These are phyloP conservation scores for Anastatus disparis DNA, from an alignment of 1,140 invertebrate genomes.

Conservation along the genomic window DNA sequence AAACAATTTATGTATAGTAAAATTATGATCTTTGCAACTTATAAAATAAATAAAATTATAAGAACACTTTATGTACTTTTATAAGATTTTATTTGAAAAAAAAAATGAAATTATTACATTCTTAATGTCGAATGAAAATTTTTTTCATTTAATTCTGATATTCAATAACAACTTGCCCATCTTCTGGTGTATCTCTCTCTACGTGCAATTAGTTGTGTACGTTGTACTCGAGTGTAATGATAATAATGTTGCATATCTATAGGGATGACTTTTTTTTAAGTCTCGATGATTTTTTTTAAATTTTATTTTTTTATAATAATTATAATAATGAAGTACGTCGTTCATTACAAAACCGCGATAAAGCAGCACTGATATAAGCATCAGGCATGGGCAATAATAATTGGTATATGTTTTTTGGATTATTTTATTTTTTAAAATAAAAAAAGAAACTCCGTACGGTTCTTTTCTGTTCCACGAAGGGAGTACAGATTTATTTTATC, in stretches of 20 bases:
- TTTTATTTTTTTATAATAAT: conserved; percentile 2
- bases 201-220: conserved; percentile 11
- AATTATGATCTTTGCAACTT: too few relatives aligned
- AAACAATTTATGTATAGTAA: not conserved
- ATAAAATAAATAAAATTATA: too few relatives aligned
- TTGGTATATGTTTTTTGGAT: not conserved
- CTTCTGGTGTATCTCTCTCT: not conserved
- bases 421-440: not conserved
- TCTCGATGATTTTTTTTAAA: conserved; percentile 8
- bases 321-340: conserved; percentile 6
- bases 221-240: conserved; percentile 11
- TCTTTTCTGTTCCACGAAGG: not conserved
- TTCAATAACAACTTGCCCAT: conserved; percentile 28
- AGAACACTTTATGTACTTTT: not conserved
- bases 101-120: conserved; percentile 9
- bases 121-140: not conserved
- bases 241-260: conserved; percentile 30
- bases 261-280: conserved; percentile 27
- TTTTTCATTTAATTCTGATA: not conserved
- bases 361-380: conserved; percentile 17
- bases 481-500: not conserved
- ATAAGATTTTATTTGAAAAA: conserved; percentile 20
- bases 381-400: not conserved
- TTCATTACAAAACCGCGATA: conserved; percentile 19
- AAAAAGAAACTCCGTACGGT: not conserved